Conservation (phyloP, 2,797 vertebrate species). For the Gadopsis bispinosus region DNA sequence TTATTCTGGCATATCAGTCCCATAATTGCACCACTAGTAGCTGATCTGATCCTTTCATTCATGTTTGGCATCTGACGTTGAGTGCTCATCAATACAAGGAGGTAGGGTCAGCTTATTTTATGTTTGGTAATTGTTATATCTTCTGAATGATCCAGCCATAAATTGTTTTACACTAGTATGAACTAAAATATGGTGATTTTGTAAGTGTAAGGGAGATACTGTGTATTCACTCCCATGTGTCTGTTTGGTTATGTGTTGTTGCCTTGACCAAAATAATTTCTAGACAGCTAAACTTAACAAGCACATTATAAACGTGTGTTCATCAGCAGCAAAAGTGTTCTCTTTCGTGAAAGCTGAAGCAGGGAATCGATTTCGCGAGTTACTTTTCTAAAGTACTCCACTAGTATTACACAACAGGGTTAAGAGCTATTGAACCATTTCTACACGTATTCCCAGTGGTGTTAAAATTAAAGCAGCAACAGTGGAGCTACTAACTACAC, state of each 20-base stretch:
- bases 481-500: background rate
- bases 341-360: no score
- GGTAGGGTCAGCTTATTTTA: background rate
- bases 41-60: constrained; percentile 37
- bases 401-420: background rate
- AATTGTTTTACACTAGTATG: background rate
- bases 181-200: background rate
- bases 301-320: background rate
- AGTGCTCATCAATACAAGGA: constrained; percentile 2
- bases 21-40: constrained; percentile 23
- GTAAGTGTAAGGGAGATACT: background rate
- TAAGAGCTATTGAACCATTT: background rate
- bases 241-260: background rate
- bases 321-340: background rate
- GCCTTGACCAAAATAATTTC: background rate
- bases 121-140: background rate
- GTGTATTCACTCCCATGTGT: background rate
- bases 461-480: background rate
- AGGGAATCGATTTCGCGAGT: background rate
- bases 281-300: background rate
- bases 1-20: background rate
- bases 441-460: background rate
- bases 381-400: background rate
- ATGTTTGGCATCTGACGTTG: background rate
- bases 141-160: background rate